phyloP scores from a whole-genome alignment of 37 sponge, comb jelly and placozoan genomes.

The Halisarca cf. caerulea region DNA sequence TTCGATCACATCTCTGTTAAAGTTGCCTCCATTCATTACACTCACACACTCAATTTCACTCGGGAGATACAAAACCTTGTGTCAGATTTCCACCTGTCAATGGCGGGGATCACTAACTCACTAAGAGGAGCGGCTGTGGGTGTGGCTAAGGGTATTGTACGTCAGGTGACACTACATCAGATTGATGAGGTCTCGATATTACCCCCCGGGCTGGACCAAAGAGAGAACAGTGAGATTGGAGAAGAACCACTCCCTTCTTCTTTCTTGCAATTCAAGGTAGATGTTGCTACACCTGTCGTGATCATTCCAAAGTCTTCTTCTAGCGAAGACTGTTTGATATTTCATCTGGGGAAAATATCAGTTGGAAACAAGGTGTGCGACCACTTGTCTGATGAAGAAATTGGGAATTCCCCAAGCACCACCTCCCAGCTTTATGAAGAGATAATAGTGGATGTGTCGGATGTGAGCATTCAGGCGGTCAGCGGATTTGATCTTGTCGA shows the following conservation, averaged over 20 bases:
- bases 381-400: neutral
- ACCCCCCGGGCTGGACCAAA: neutral
- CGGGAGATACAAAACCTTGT: constrained; percentile 74
- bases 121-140: constrained; percentile 79
- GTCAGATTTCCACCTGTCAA: constrained; percentile 62
- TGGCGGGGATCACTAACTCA: constrained; percentile 34
- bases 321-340: constrained; percentile 54
- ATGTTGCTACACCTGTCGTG: constrained; percentile 70
- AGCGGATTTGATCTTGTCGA: constrained; percentile 28
- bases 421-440: neutral
- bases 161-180: neutral
- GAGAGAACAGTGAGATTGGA: too few species aligned
- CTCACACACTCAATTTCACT: constrained; percentile 78
- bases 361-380: constrained; percentile 52
- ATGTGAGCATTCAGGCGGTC: constrained; percentile 32
- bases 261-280: constrained; percentile 35
- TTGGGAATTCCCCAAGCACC: neutral
- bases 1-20: constrained; percentile 33
- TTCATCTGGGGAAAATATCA: constrained; percentile 81
- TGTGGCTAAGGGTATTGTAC: constrained; percentile 77
- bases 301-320: constrained; percentile 52
- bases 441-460: neutral
- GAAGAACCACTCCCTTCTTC: neutral
- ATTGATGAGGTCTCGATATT: neutral
- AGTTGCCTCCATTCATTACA: constrained; percentile 82